Evolutionary conservation across 53 echinoderm and acorn worm genomes (phyloP), one percentile per base, ranked within the genome.

Genomic region (Paelopatides confundens): DNA sequence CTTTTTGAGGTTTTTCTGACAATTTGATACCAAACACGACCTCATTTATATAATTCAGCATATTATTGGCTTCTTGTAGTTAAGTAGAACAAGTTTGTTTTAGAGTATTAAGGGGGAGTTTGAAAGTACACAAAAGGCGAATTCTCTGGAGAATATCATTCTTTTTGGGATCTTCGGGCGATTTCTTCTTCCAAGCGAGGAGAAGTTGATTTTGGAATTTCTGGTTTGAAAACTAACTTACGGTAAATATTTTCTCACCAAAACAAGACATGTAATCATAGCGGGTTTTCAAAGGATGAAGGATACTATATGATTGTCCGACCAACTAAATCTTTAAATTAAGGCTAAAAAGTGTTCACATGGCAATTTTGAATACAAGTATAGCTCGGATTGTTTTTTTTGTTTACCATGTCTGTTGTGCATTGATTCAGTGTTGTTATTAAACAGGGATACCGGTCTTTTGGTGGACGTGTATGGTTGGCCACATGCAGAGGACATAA

Each of bases 81-180:
- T 71, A 71, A 71, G 71, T 71, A 71, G 71, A 71, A 71, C 71
- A 27, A 71, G 71, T 71, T 71, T 71, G 71, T 71, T 71, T 71
- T 71, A 71, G 54, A 21, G 18, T 54, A 54, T 54, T 54, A 14
- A 46, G 54, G 17, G 18, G 54, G 17, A 17, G 27, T 38, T 71
- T 71, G 17, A 54, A 54, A 54, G 54, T 54, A 5, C 54, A 54
- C 18, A 17, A 54, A 54, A 54, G 46, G 43, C 46, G 31, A 71
- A 26, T 38, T 43, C 71, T 43, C 46, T 24, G 3, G 46, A 71
- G 46, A 43, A 34, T 21, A 40, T 14, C 5, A 24, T 74, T 28
- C 4, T 21, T 74, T 12, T 36, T 39, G n/a, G 35, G 24, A 74
- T 46, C 74, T 74, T 74, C 39, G 10, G 46, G 74, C 74, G 74